Evolutionary conservation across 2,888 invertebrate species (phyloP).

Genomic region (Ryuthela nishihirai): DNA sequence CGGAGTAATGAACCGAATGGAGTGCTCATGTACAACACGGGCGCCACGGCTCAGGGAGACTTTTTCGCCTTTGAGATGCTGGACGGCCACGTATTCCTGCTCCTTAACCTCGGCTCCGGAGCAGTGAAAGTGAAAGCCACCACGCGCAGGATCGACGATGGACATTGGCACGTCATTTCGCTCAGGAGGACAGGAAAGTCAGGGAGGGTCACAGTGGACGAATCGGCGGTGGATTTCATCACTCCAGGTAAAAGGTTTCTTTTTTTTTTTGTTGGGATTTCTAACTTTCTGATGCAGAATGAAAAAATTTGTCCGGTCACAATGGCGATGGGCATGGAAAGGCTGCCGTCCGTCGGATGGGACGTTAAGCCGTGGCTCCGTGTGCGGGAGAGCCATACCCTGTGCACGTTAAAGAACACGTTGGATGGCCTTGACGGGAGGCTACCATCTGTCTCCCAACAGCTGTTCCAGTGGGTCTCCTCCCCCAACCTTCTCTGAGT

Average conservation of each 20-base stretch:
- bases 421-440: too few species aligned
- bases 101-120: constrained; percentile 87
- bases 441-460: too few species aligned
- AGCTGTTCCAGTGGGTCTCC: too few species aligned
- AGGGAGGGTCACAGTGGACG: constrained; percentile 84
- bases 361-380: too few species aligned
- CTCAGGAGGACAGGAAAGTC: constrained; percentile 76
- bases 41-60: constrained; percentile 65
- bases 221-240: constrained; percentile 79
- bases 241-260: constrained; percentile 65
- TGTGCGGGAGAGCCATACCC: too few species aligned
- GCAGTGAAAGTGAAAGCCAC: constrained; percentile 80
- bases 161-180: constrained; percentile 86
- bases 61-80: constrained; percentile 91
- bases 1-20: constrained; percentile 94
- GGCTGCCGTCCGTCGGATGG: too few species aligned
- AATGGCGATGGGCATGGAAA: too few species aligned
- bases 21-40: constrained; percentile 85
- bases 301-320: too few species aligned
- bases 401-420: too few species aligned
- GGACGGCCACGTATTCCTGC: constrained; percentile 88
- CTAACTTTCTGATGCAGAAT: too few species aligned
- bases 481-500: too few species aligned
- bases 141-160: constrained; percentile 71
- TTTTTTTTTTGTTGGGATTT: too few species aligned